Evolutionary conservation across 2,113 vertebrate genomes (phyloP), one percentile per base, ranked within the genome.

Genomic region (Lamprologus ornatipinnis): DNA sequence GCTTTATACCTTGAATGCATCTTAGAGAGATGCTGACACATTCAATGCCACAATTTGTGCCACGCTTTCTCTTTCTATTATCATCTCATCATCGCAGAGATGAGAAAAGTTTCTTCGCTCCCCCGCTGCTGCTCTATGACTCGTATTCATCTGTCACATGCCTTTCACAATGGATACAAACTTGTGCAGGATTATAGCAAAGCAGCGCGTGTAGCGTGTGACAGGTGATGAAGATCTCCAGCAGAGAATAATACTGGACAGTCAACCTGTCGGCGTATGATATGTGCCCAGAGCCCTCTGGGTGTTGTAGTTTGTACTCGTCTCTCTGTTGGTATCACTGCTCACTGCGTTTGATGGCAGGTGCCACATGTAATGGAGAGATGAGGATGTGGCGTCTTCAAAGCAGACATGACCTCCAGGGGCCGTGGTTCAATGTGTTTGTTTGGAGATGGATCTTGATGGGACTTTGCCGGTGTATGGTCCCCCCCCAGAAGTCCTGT

Each of bases 401-500:
- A 42, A 87, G 86, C 90, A 84, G 82, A 88, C 57, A 15, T 55
- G 89, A 93, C 94, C 93, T 89, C 60, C 84, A 63, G 87, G 90
- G 91, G 86, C 82, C 83, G 6, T 6, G 45, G 89, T 86, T 92
- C 87, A 21, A 81, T 28, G 9, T 82, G 81, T 92, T 90, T 87
- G 90, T 86, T 89, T 83, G 57, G 90, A 89, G 91, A 92, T 87
- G 84, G 80, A 92, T 94, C 92, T 91, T 81, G 88, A 90, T 88
- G 85, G 87, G 92, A 83, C 89, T 78, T 84, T 73, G 82, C 15
- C 14, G 78, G 85, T 92, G 89, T 60, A 65, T 79, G 81, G 82
- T 65, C 3, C 31, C 35, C 63, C 63, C 19, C 63, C 33, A 21
- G 19, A 60, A 93, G 80, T 89, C 85, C 87, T 84, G 85, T 91